Base-by-base conservation (phyloP, 2,888 invertebrate genomes). In the Sesia apiformis region DNA sequence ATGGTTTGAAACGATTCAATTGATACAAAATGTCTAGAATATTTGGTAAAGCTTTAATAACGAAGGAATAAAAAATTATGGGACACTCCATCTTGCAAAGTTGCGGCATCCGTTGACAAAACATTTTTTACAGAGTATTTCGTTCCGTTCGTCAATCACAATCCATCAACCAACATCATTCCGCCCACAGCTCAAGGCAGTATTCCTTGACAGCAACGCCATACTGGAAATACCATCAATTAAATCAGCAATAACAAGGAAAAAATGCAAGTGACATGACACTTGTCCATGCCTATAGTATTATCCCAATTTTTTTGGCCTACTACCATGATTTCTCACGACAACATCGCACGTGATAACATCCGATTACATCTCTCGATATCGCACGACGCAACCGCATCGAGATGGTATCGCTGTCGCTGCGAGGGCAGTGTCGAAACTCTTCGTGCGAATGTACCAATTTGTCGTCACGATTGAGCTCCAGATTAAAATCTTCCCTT, bases 391-490 rank as follows among this genome's bases (percentile, higher is more conserved):
- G 39, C 54, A 53, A 53, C 55, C 57, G 53, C 53, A 57, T 54
- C 52, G 46, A 23, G 67, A 70, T 67, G 63, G 51, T 53, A 72
- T 70, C 70, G 56, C 58, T 58, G 65, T 63, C 60, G 64, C 66
- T 63, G 64, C 67, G 63, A 69, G 59, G 43, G 52, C 58, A 52
- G 59, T 73, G 69, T 70, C 67, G 73, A 70, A 80, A 80, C 66
- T 63, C 58, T 66, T 78, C 83, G 78, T 80, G 81, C 76, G 64
- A 77, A 76, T 69, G 68, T 70, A 73, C 67, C 72, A 76, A 81
- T 78, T 76, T 77, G 75, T 70, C 68, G 77, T 81, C 84, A 84
- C 84, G 84, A 81, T 75, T 65, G 60, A 55, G 55, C 51, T 43
- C 42, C 53, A 63, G 81, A 81, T 82, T 66, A 60, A 52, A 58